Evolutionary conservation across 2,888 invertebrate species (phyloP), one percentile per base, ranked within the genome.

Genomic region (Drosophila monieri): DNA sequence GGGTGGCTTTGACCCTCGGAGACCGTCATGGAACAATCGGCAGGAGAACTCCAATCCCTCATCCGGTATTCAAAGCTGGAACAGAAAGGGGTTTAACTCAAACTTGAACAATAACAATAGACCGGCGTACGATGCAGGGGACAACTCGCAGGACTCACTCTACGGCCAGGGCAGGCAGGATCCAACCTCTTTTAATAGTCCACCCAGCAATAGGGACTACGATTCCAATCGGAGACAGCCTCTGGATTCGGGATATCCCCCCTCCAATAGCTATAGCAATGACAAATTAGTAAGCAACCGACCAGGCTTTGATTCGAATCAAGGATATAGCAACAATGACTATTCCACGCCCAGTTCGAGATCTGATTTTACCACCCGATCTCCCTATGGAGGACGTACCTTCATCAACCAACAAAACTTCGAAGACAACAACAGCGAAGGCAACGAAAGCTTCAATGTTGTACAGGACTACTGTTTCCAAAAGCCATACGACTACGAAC

Each of bases 401-500:
- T 43, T 66, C 0, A 58, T 70, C 27, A 25, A 59, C 14, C 49
- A 73, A n/a, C 48, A 55, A 62, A 51, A 68, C n/a, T 18, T 15
- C 2, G 69, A 73, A 6, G 53, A 66, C 1, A 10, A 37, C 8
- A 9, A 15, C 18, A 18, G 25, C 12, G 32, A 35, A 10, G 41
- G 6, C 12, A 62, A 25, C 3, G 48, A 48, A 27, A 73, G 75
- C n/a, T 86, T 80, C 23, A 69, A 74, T 25, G 73, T 85, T 2
- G 64, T 88, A 1, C 89, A 89, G 47, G 68, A 86, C 9, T 89
- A 86, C 46, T 88, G 88, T 51, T 85, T 70, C 10, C 61, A 74
- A 41, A 89, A 86, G 15, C 88, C 88, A 0, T 67, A 48, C 9
- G 78, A 77, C 9, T 85, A 78, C 0, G 62, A 67, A 0, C 15